Evolutionary conservation across 2,797 vertebrate species (phyloP), one percentile per base, ranked within the genome.

Genomic region (Tachyglossus aculeatus): DNA sequence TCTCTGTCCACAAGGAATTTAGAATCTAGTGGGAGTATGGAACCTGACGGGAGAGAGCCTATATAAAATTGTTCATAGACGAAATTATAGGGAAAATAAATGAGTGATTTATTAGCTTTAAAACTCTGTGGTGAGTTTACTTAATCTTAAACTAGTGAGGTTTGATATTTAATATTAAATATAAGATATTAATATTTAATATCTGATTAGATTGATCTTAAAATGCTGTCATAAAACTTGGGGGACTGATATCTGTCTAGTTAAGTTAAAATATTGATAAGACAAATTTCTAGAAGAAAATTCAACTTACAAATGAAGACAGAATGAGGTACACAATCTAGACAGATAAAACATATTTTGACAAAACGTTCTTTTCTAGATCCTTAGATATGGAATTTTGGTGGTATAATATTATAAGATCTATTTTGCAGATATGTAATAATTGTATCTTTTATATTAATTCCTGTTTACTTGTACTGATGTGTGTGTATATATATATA

Each of bases 211-310:
- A 54, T 83, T 90, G 71, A 88, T 88, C 78, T 86, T 85, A 84
- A 86, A 86, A 38, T 31, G 0, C 51, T 47, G 52, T 83, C 90
- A 80, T 85, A 88, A 90, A 89, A 78, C 25, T 34, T 55, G 69
- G 45, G 76, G 25, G 86, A 77, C 79, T 58, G 82, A 66, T 59
- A 86, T 88, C 67, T 64, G 41, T 27, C 66, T 83, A 60, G 59
- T 77, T 83, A 88, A 83, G 83, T 90, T 86, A 84, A 70, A 86
- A 86, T 90, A 89, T 83, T 82, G 73, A 86, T 87, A 78, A 87
- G 74, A 33, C 52, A 77, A 70, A n/a, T 52, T 77, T 84, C 58
- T 10, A 0, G 80, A 67, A 83, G 78, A 82, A 86, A 86, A 75
- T 70, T 54, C 10, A 55, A 48, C 61, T 6, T 67, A 47, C 54